These are phyloP conservation scores for Nymphalis c-album DNA, from an alignment of 2,888 invertebrate genomes.

Conservation along the genomic window DNA sequence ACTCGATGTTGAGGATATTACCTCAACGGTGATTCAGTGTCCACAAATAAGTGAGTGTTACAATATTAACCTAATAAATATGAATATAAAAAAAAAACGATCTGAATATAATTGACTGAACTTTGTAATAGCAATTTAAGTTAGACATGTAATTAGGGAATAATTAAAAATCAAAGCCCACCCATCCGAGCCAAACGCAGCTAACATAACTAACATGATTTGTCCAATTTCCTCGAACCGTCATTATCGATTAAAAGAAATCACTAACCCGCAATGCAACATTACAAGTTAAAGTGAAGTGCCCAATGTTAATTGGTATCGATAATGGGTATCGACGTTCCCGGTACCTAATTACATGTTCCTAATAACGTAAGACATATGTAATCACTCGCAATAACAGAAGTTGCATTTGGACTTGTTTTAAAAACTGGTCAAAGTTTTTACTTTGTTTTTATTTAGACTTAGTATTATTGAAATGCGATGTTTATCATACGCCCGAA, in stretches of 20 bases:
- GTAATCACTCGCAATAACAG: conserved; percentile 35
- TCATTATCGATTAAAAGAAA: conserved; percentile 29
- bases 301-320: conserved; percentile 30
- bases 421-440: conserved; percentile 34
- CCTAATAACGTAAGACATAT: conserved; percentile 36
- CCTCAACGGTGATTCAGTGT: too few relatives aligned
- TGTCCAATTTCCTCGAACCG: conserved; percentile 22
- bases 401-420: conserved; percentile 15
- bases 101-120: too few relatives aligned
- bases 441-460: conserved; percentile 22
- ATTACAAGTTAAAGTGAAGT: conserved; percentile 26
- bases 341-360: conserved; percentile 35
- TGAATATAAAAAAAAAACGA: too few relatives aligned
- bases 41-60: too few relatives aligned
- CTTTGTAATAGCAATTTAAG: neutral
- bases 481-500: conserved; percentile 1
- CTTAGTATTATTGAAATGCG: conserved; percentile 30
- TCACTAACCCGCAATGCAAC: conserved; percentile 22
- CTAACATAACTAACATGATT: conserved; percentile 26
- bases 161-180: conserved; percentile 24
- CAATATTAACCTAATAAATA: too few relatives aligned
- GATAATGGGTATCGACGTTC: conserved; percentile 33
- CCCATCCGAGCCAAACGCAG: conserved; percentile 19
- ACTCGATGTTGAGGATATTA: too few relatives aligned
- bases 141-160: neutral